These are phyloP conservation scores for Mohoua ochrocephala DNA, from an alignment of 2,113 vertebrate genomes.

Conservation along the genomic window DNA sequence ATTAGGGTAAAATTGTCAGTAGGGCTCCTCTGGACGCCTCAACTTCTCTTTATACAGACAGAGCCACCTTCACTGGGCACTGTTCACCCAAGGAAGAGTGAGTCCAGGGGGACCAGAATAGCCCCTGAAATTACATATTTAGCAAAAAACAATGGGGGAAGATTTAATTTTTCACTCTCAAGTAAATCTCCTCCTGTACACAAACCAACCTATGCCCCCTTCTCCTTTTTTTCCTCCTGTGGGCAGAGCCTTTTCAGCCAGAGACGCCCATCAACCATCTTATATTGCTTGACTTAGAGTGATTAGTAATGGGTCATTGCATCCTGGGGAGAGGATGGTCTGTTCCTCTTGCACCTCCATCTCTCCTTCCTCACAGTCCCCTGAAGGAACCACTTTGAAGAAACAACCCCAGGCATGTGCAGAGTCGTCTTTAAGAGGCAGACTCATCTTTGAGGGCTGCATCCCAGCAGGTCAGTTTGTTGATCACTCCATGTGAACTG, in stretches of 20 bases:
- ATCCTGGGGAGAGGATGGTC: background rate
- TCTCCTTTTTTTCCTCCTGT: background rate
- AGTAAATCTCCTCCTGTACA: background rate
- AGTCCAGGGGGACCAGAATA: background rate
- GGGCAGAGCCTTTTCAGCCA: background rate
- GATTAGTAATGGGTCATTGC: background rate
- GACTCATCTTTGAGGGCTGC: background rate
- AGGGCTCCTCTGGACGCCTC: background rate
- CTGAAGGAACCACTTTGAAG: background rate
- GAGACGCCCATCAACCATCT: background rate
- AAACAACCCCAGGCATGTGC: background rate
- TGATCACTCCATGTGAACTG: background rate
- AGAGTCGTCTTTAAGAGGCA: background rate
- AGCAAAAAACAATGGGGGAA: background rate
- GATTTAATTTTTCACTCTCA: background rate
- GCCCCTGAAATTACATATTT: background rate
- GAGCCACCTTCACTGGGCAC: background rate
- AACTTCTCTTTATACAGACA: background rate
- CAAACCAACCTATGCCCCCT: background rate
- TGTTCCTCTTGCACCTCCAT: background rate
- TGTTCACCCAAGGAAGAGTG: background rate
- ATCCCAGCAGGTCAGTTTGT: background rate
- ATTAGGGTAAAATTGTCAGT: background rate
- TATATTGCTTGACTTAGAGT: background rate
- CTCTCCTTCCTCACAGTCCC: background rate